Evolutionary conservation across 2,113 vertebrate genomes (phyloP).

Genomic region (Cariama cristata): DNA sequence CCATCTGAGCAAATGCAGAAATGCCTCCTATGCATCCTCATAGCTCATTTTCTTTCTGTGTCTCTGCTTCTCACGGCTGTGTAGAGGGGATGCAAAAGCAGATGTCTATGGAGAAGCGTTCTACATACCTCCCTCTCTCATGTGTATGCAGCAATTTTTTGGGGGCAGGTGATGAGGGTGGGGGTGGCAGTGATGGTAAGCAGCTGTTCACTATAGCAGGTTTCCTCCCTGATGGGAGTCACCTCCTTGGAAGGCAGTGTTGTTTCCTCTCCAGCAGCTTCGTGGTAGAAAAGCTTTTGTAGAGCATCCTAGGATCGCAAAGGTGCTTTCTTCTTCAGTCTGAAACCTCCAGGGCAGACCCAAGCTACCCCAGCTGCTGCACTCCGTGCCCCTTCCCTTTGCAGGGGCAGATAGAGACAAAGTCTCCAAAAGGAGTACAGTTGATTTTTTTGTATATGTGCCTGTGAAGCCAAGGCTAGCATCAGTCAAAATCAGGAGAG

Average conservation of each 20-base stretch:
- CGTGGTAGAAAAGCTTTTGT: not conserved
- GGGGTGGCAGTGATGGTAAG: not conserved
- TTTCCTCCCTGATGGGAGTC: not conserved
- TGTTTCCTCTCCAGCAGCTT: not conserved
- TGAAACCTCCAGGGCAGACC: not conserved
- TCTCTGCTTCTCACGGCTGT: not conserved
- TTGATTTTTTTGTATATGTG: rapidly evolving
- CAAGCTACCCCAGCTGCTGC: not conserved
- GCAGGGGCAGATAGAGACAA: not conserved
- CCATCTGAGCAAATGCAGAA: not conserved
- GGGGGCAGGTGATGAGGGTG: not conserved
- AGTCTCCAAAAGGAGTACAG: not conserved
- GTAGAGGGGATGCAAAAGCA: not conserved
- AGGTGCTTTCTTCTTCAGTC: not conserved
- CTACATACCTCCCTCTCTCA: not conserved
- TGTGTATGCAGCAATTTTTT: not conserved
- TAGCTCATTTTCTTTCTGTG: not conserved
- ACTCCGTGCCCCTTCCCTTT: not conserved
- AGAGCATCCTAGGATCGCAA: not conserved
- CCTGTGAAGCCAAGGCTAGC: not conserved
- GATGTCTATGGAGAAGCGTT: not conserved
- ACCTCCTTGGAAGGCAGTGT: not conserved
- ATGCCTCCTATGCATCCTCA: not conserved
- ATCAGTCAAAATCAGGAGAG: not conserved
- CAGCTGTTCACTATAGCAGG: not conserved